Evolutionary conservation across 2,797 vertebrate species (phyloP).

Genomic region (Takifugu ocellatus): DNA sequence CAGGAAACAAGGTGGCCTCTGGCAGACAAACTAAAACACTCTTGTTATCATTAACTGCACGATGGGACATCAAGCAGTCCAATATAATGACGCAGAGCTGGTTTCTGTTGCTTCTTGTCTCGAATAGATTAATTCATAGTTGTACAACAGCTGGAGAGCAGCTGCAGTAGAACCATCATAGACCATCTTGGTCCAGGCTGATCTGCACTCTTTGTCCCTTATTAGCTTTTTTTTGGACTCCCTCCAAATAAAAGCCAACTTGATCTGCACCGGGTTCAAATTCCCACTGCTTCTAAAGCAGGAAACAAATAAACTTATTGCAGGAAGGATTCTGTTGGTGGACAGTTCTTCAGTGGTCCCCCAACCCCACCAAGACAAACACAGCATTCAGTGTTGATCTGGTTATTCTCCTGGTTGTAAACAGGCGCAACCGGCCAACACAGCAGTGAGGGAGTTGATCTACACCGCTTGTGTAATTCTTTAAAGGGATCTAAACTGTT

Average conservation of each 20-base stretch:
- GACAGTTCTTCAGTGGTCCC: constrained; percentile 1
- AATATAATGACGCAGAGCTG: no score
- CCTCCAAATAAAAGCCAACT: constrained; percentile 38
- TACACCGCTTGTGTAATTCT: no score
- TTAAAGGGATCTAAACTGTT: no score
- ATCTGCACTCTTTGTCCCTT: constrained; percentile 18
- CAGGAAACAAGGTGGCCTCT: no score
- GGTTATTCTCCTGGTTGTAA: constrained; percentile 1
- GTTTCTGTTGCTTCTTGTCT: no score
- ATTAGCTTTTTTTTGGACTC: constrained; percentile 35
- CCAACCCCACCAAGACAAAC: not conserved
- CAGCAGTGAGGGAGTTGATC: no score
- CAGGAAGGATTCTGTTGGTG: constrained; percentile 15
- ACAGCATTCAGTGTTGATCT: not conserved
- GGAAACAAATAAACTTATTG: constrained; percentile 7
- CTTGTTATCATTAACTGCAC: no score
- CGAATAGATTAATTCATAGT: no score
- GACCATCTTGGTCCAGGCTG: constrained; percentile 29
- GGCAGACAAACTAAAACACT: no score
- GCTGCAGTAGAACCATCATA: constrained; percentile 33
- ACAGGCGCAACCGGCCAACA: no score
- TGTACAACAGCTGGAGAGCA: constrained; percentile 19
- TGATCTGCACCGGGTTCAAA: constrained; percentile 17
- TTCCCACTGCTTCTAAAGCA: constrained; percentile 3
- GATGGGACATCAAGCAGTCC: no score